Conservation (phyloP, 2,888 invertebrate species). For the Parnassius smintheus region DNA sequence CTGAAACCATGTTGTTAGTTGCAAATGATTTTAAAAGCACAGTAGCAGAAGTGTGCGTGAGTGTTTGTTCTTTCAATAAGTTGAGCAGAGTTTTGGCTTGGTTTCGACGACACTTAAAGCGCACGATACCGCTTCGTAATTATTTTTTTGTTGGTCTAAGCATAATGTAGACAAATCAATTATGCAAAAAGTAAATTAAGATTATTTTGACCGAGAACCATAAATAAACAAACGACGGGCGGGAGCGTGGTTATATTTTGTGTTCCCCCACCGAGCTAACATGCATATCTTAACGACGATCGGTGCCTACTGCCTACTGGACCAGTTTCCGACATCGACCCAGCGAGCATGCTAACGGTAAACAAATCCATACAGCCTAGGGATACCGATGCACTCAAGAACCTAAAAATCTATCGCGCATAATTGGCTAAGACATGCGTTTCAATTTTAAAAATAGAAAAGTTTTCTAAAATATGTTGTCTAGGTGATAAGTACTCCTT, state of each 20-base stretch:
- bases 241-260: slow-evolving; percentile 2
- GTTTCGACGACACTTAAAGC: too few species aligned
- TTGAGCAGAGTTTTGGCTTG: too few species aligned
- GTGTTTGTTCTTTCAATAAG: too few species aligned
- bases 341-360: slow-evolving; percentile 46
- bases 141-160: too few species aligned
- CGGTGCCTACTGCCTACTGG: slow-evolving; percentile 55
- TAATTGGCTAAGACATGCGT: too few species aligned
- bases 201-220: slow-evolving; percentile 1
- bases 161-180: background rate
- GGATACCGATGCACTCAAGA: slow-evolving; percentile 3
- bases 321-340: slow-evolving; percentile 58
- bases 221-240: background rate
- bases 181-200: slow-evolving; percentile 11
- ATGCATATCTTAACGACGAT: slow-evolving; percentile 55
- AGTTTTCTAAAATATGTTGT: too few species aligned
- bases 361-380: slow-evolving; percentile 24
- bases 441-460: too few species aligned
- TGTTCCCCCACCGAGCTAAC: slow-evolving; percentile 29
- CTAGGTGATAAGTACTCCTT: too few species aligned
- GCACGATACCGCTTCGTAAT: too few species aligned
- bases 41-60: too few species aligned
- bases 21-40: too few species aligned
- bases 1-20: too few species aligned
- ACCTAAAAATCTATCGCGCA: slow-evolving; percentile 25